phyloP scores from a whole-genome alignment of 2,113 vertebrate species.

The Pogona vitticeps region DNA sequence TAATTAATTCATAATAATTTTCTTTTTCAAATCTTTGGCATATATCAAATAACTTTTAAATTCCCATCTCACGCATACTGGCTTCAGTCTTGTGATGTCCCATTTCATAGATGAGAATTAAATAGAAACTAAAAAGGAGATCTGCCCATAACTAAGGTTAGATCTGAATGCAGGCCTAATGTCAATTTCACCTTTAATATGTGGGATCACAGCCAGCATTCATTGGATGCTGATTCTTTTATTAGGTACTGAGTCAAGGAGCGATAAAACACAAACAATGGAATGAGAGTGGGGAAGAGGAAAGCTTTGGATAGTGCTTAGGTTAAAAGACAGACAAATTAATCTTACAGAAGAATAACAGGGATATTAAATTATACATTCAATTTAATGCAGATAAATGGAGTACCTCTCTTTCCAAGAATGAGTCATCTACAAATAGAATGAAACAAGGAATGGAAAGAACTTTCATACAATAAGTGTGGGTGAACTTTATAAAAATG shows the following conservation, averaged over 20 bases:
- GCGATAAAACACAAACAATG: slow-evolving; percentile 11
- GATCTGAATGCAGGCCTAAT: background rate
- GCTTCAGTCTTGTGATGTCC: background rate
- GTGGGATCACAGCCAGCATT: background rate
- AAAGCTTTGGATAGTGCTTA: slow-evolving; percentile 28
- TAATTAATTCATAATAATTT: background rate
- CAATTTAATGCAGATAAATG: slow-evolving; percentile 66
- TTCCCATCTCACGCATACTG: background rate
- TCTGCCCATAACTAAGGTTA: background rate
- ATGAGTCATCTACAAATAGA: slow-evolving; percentile 75
- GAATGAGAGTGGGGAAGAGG: slow-evolving; percentile 34
- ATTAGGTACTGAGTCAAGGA: background rate
- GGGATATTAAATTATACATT: slow-evolving; percentile 62
- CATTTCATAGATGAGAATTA: background rate
- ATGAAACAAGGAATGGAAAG: slow-evolving; percentile 67
- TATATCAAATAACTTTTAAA: background rate
- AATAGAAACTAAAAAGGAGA: background rate
- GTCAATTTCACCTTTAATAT: background rate
- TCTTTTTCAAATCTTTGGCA: background rate
- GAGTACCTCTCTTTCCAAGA: slow-evolving; percentile 71
- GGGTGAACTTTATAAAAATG: slow-evolving; percentile 67
- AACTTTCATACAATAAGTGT: slow-evolving; percentile 70
- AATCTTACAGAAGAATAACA: slow-evolving; percentile 65
- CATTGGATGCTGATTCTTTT: background rate
- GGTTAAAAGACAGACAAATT: slow-evolving; percentile 48